These are phyloP conservation scores for Sebastes kiyomatsui DNA, from an alignment of 2,797 vertebrate species.

Conservation along the genomic window DNA sequence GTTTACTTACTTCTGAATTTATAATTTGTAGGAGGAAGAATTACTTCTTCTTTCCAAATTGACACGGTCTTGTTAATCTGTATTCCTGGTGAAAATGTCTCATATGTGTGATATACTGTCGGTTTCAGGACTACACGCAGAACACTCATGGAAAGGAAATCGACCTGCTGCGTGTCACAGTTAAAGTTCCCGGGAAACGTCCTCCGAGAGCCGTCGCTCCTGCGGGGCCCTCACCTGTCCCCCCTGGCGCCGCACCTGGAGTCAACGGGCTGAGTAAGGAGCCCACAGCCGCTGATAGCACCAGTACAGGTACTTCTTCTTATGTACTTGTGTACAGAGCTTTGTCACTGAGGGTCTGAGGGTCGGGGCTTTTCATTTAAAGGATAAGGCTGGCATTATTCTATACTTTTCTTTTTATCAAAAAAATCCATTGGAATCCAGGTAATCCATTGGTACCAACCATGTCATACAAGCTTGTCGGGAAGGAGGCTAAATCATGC, in stretches of 20 bases:
- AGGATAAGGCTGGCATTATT: neutral
- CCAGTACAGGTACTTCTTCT: constrained; percentile 68
- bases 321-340: too few relatives aligned
- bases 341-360: neutral
- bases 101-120: neutral
- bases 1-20: neutral
- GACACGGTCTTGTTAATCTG: neutral
- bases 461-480: too few relatives aligned
- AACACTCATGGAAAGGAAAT: constrained; percentile 95
- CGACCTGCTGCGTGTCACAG: constrained; percentile 92
- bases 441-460: too few relatives aligned
- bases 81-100: neutral
- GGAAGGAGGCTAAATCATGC: too few relatives aligned
- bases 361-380: neutral
- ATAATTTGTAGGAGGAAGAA: neutral
- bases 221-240: constrained; percentile 66
- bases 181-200: constrained; percentile 96
- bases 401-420: neutral
- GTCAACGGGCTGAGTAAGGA: constrained; percentile 92
- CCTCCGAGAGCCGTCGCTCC: constrained; percentile 92
- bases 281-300: constrained; percentile 73
- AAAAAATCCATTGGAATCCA: neutral
- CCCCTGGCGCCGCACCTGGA: constrained; percentile 70
- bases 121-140: constrained; percentile 90
- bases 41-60: neutral